Evolutionary conservation across 2,888 invertebrate genomes (phyloP).

Genomic region (Conus canariensis): DNA sequence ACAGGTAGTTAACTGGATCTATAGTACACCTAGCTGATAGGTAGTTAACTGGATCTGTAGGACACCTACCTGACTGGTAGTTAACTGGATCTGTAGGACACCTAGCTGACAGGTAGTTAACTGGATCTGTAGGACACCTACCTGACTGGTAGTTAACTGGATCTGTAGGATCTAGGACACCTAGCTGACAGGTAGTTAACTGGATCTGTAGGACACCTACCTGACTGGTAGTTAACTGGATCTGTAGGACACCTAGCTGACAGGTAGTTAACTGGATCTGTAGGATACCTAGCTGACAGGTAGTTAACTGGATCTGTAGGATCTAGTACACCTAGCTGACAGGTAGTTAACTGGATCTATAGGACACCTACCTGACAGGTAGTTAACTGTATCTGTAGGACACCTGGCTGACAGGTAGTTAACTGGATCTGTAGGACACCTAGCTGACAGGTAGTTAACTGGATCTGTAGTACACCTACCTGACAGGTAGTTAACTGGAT

Average conservation of each 20-base stretch:
- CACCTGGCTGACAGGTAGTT: background rate
- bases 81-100: background rate
- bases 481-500: background rate
- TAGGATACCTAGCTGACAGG: background rate
- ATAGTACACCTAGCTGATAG: conserved; percentile 87
- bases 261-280: background rate
- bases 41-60: background rate
- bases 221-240: background rate
- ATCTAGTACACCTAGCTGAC: background rate
- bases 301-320: background rate
- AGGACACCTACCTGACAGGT: background rate
- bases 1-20: conserved; percentile 92
- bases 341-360: background rate
- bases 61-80: background rate
- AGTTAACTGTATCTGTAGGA: background rate
- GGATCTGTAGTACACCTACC: background rate
- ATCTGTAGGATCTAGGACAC: background rate
- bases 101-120: background rate
- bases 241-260: background rate
- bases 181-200: background rate
- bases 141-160: background rate
- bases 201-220: background rate
- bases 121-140: background rate
- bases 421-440: background rate
- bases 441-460: background rate